Conservation (phyloP, 1,140 invertebrate species). For the Planococcus citri region DNA sequence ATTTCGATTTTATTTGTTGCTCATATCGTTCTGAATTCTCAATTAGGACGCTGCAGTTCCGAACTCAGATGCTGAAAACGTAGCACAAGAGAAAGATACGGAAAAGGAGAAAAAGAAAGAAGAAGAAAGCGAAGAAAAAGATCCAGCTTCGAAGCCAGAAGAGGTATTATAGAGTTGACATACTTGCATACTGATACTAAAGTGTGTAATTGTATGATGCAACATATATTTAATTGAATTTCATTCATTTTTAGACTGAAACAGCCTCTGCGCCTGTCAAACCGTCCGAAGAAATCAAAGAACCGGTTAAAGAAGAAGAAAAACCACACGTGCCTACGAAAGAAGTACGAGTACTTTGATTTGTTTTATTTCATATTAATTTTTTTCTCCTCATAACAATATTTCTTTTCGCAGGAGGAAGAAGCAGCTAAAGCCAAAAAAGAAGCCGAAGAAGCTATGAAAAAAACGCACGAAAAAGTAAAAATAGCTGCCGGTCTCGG, state of each 20-base stretch:
- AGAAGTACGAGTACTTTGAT: not conserved
- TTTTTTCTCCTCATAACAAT: not conserved
- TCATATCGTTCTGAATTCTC: too few relatives aligned
- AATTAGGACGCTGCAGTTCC: too few relatives aligned
- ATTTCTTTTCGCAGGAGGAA: not conserved
- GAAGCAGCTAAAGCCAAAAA: constrained; percentile 27
- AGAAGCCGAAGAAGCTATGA: constrained; percentile 27
- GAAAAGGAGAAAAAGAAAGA: too few relatives aligned
- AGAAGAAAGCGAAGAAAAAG: too few relatives aligned
- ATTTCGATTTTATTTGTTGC: too few relatives aligned
- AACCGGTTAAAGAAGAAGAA: not conserved
- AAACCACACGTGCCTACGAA: not conserved
- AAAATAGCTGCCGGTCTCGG: constrained; percentile 33
- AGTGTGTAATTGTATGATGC: too few relatives aligned
- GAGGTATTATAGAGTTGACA: too few relatives aligned
- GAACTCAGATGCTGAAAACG: too few relatives aligned
- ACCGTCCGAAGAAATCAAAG: not conserved
- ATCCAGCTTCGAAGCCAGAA: too few relatives aligned
- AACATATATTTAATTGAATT: too few relatives aligned
- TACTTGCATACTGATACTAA: too few relatives aligned
- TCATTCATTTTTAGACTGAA: not conserved
- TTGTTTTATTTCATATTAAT: not conserved
- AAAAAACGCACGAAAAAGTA: constrained; percentile 31
- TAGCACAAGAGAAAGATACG: too few relatives aligned
- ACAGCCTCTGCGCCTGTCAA: not conserved